Evolutionary conservation across 2,888 invertebrate genomes (phyloP).

Genomic region (Mythimna ferrago): DNA sequence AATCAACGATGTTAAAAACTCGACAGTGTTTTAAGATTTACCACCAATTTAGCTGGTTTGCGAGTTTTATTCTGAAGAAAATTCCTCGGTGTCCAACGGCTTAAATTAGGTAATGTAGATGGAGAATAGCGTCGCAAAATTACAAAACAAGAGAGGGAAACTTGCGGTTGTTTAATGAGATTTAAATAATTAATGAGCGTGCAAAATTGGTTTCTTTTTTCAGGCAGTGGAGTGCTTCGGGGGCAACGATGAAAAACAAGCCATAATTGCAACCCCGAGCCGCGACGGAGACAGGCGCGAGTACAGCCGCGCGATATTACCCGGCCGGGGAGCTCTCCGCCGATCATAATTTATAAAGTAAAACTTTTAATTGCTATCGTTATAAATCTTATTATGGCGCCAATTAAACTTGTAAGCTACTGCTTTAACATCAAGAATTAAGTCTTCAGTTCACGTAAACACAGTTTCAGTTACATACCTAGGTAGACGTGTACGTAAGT

Average conservation of each 20-base stretch:
- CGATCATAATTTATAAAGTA: slow-evolving; percentile 79
- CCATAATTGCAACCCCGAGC: slow-evolving; percentile 85
- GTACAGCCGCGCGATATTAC: slow-evolving; percentile 64
- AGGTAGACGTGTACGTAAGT: background rate
- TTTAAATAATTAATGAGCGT: slow-evolving; percentile 91
- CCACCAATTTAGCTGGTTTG: slow-evolving; percentile 37
- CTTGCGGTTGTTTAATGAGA: slow-evolving; percentile 89
- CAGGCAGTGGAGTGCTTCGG: slow-evolving; percentile 80
- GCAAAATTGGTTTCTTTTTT: slow-evolving; percentile 90
- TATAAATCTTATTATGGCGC: slow-evolving; percentile 76
- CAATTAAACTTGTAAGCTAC: slow-evolving; percentile 74
- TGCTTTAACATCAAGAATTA: slow-evolving; percentile 50
- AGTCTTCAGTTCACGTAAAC: slow-evolving; percentile 11
- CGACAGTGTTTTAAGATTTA: slow-evolving; percentile 56
- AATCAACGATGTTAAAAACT: slow-evolving; percentile 41
- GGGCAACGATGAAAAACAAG: slow-evolving; percentile 85
- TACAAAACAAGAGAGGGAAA: slow-evolving; percentile 84
- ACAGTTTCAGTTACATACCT: background rate
- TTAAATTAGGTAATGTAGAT: slow-evolving; percentile 77
- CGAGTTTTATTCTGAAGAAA: slow-evolving; percentile 59
- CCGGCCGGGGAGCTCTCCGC: slow-evolving; percentile 69
- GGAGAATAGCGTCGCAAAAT: slow-evolving; percentile 80
- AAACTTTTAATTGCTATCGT: slow-evolving; percentile 80
- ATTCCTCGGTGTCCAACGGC: slow-evolving; percentile 75
- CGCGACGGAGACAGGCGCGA: slow-evolving; percentile 70